Conservation (phyloP, 2,888 invertebrate species). For the Nowickia ferox region DNA sequence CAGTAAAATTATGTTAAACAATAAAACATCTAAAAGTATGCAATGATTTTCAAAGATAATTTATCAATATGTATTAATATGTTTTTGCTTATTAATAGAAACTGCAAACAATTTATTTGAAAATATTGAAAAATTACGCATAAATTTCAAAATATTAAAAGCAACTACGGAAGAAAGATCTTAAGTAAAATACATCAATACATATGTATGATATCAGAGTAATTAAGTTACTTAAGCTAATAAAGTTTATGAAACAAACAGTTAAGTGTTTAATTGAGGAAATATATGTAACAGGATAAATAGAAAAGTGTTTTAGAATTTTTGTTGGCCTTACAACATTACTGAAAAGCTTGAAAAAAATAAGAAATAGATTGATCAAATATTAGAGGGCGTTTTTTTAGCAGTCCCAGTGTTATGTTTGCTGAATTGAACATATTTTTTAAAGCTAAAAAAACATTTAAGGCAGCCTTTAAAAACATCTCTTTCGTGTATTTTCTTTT, state of each 20-base stretch:
- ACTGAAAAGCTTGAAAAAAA: too few relatives aligned
- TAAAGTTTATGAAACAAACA: constrained; percentile 2
- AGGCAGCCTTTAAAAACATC: too few relatives aligned
- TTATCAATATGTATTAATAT: not conserved
- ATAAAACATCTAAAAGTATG: constrained; percentile 1
- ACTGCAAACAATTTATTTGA: not conserved
- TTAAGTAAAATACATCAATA: not conserved
- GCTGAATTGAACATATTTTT: too few relatives aligned
- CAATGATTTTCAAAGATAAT: not conserved
- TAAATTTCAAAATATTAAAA: constrained; percentile 10
- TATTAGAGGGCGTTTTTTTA: too few relatives aligned
- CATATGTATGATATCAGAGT: constrained; percentile 1
- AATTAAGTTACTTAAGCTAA: constrained; percentile 21
- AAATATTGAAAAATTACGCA: constrained; percentile 1
- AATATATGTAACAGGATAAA: too few relatives aligned
- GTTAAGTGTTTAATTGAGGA: not conserved
- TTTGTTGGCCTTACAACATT: too few relatives aligned
- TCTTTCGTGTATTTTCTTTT: too few relatives aligned
- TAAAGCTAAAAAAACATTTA: too few relatives aligned
- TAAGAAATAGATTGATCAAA: too few relatives aligned
- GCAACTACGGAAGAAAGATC: not conserved
- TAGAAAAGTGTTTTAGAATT: too few relatives aligned
- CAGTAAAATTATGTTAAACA: not conserved
- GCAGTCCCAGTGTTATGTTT: too few relatives aligned
- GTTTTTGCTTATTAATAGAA: not conserved